A percentile compares a stretch with the other conserved stretches of the same genome.
phyloP scores from a whole-genome alignment of 2,888 invertebrate genomes.

The Cheilosia grossa region DNA sequence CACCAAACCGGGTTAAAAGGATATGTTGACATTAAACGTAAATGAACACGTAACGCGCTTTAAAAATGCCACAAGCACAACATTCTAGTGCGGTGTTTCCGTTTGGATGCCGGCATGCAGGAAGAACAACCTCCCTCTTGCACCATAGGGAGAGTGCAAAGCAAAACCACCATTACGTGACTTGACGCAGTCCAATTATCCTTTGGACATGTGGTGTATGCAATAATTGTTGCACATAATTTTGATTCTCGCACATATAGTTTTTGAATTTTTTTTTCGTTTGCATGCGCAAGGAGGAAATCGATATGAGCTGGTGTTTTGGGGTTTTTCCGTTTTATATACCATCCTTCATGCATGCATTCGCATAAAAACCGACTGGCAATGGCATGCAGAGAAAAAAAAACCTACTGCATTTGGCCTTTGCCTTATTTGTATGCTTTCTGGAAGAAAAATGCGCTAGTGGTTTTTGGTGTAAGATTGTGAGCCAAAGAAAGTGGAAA shows the following conservation, averaged over 20 bases:
- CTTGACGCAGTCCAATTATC: slow-evolving; percentile 50
- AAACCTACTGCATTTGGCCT: background rate
- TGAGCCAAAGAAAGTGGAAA: slow-evolving; percentile 16
- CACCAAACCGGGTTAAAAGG: slow-evolving; percentile 6
- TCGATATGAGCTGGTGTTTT: slow-evolving; percentile 30
- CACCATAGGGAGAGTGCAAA: background rate
- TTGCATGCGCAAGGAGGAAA: slow-evolving; percentile 20
- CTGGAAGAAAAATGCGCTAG: slow-evolving; percentile 27
- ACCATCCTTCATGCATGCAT: background rate
- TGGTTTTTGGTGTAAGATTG: slow-evolving; percentile 49
- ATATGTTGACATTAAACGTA: background rate
- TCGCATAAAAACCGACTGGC: slow-evolving; percentile 18
- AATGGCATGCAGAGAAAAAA: slow-evolving; percentile 1
- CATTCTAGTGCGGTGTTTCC: background rate
- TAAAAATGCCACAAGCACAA: slow-evolving; percentile 18
- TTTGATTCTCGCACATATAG: slow-evolving; percentile 5
- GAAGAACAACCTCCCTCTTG: background rate
- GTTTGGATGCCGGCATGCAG: slow-evolving; percentile 1
- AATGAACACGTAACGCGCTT: slow-evolving; percentile 7
- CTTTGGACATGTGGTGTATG: slow-evolving; percentile 14
- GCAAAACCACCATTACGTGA: slow-evolving; percentile 56
- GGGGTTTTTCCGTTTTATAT: slow-evolving; percentile 7
- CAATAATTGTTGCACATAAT: slow-evolving; percentile 45
- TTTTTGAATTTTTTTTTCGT: background rate
- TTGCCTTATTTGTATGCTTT: slow-evolving; percentile 19